Evolutionary conservation across 2,888 invertebrate species (phyloP).

Genomic region (Spodoptera picta): DNA sequence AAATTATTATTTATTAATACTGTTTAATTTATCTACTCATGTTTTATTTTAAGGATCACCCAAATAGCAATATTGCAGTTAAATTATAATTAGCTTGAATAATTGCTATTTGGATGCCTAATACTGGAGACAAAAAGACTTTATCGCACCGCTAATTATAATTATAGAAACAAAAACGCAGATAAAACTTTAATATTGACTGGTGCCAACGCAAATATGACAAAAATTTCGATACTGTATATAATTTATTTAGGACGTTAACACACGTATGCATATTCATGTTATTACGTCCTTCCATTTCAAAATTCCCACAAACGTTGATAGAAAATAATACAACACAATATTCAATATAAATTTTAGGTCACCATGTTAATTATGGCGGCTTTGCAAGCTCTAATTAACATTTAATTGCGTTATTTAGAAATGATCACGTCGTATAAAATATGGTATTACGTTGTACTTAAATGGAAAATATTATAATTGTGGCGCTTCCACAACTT

Average conservation of each 20-base stretch:
- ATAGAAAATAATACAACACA: conserved; percentile 47
- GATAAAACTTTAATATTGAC: no score
- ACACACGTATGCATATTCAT: conserved; percentile 38
- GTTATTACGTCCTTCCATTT: conserved; percentile 23
- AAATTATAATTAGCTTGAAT: no score
- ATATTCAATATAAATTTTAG: conserved; percentile 44
- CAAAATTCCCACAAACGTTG: conserved; percentile 39
- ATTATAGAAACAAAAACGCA: no score
- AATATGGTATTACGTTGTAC: conserved; percentile 30
- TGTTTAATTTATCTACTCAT: no score
- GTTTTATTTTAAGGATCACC: no score
- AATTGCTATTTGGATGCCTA: no score
- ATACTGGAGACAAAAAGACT: no score
- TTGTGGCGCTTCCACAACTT: conserved; percentile 9
- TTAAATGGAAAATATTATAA: conserved; percentile 23
- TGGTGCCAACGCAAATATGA: neutral
- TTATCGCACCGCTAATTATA: no score
- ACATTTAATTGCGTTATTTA: conserved; percentile 57
- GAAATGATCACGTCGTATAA: conserved; percentile 51
- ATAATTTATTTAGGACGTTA: conserved; percentile 38
- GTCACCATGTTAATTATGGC: conserved; percentile 41
- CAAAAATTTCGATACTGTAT: conserved; percentile 21
- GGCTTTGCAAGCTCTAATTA: conserved; percentile 50
- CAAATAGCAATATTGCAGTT: no score
- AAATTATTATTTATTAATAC: no score